A percentile compares a stretch with the other conserved stretches of the same genome.
phyloP scores from a whole-genome alignment of 92 coral and sea anemone species.

The Palythoa heliodiscus region DNA sequence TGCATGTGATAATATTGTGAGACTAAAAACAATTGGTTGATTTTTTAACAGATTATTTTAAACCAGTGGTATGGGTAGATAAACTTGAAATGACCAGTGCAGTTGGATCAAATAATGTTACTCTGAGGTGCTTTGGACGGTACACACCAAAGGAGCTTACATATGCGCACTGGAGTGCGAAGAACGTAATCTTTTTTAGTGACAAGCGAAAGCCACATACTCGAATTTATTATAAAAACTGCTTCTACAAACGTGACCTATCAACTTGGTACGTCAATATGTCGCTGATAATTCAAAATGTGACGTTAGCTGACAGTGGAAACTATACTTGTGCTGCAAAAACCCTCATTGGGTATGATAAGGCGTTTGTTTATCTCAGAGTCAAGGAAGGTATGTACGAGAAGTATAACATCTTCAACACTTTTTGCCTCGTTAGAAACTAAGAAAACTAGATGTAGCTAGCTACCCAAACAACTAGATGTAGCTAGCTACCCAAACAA shows the following conservation, averaged over 20 bases:
- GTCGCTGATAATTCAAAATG: constrained; percentile 12
- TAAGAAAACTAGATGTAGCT: too few relatives aligned
- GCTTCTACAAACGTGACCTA: background rate
- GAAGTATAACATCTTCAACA: too few relatives aligned
- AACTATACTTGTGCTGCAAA: constrained; percentile 10
- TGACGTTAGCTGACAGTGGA: constrained; percentile 19
- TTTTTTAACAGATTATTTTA: background rate
- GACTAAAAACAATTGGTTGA: too few relatives aligned
- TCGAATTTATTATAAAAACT: background rate
- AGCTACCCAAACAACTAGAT: too few relatives aligned
- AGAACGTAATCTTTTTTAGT: background rate
- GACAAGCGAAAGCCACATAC: background rate
- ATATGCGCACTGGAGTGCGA: background rate
- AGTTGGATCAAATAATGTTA: background rate
- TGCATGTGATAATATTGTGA: too few relatives aligned
- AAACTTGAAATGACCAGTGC: background rate
- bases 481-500: too few relatives aligned
- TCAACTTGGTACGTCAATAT: background rate
- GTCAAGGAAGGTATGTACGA: background rate
- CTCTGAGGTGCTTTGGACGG: constrained; percentile 13
- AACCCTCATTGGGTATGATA: background rate
- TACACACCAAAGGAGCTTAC: background rate
- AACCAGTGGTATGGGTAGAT: constrained; percentile 8
- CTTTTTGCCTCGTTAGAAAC: too few relatives aligned
- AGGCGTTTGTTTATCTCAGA: background rate